Evolutionary conservation across 2,113 vertebrate species (phyloP), one percentile per base, ranked within the genome.

Genomic region (Leucopternis melanops): DNA sequence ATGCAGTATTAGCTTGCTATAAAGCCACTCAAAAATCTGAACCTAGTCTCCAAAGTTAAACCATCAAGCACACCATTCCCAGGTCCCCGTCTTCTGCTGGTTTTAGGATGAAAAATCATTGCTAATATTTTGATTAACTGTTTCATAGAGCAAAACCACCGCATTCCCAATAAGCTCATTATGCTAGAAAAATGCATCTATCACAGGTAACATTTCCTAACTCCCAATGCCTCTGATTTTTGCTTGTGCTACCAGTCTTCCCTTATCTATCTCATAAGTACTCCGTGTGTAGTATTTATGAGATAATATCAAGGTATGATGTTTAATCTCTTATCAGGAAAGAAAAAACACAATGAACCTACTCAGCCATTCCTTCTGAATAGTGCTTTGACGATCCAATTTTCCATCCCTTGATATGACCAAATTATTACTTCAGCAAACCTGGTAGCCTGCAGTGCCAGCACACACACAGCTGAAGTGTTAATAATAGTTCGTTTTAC

Each of bases 341-440:
- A 72, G 45, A 38, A 75, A 61, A 44, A 74, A 8, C 71, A 86
- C 71, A 92, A 21, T 72, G 67, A 23, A 58, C 75, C 78, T 83
- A 82, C 72, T 97, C 86, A 92, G 91, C 90, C 88, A 5, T 66
- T 96, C 69, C 71, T 80, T 78, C 52, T 69, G 81, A 88, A 81
- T 19, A 47, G 27, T 62, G 71, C 67, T 83, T 77, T 75, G 22
- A 9, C 3, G 11, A 85, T 93, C 70, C 2, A 2, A 73, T 94
- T 92, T 95, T 94, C 63, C 40, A 19, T 81, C 67, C 71, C 61
- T 61, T 75, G 59, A 57, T 77, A 61, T 27, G 26, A 90, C 74
- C 79, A 86, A 90, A 86, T 94, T 91, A 59, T 96, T 92, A 36
- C 83, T 89, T 96, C 62, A 95, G 81, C 70, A 95, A 58, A 91